Percentiles rank a stretch among this genome's conserved stretches.
Conservation (phyloP, 2,797 vertebrate species). For the Lophius americanus region DNA sequence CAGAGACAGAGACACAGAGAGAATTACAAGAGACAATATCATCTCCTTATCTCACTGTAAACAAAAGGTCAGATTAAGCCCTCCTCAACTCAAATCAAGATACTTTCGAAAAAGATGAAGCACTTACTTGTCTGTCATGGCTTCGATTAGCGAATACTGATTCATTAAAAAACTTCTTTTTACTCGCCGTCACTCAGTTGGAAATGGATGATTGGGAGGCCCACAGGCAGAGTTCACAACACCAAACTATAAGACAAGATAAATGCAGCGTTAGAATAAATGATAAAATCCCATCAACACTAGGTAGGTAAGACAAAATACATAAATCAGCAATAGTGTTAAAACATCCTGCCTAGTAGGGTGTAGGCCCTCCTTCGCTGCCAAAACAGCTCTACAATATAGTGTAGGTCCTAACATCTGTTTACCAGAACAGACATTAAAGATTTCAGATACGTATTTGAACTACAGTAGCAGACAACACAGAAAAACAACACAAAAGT, state of each 20-base stretch:
- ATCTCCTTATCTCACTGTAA: constrained; percentile 56
- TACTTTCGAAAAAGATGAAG: constrained; percentile 27
- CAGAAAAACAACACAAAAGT: too few species aligned
- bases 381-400: too few species aligned
- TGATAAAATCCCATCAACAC: too few species aligned
- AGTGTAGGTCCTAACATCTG: too few species aligned
- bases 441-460: too few species aligned
- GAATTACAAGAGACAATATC: constrained; percentile 47
- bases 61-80: constrained; percentile 41
- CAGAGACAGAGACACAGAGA: constrained; percentile 24
- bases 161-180: constrained; percentile 76
- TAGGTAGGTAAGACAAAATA: too few species aligned
- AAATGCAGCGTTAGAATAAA: neutral
- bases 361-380: too few species aligned
- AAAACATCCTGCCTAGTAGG: too few species aligned
- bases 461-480: too few species aligned
- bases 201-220: constrained; percentile 48
- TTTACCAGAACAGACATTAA: too few species aligned
- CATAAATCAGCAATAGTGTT: too few species aligned
- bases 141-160: constrained; percentile 78
- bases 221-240: constrained; percentile 22
- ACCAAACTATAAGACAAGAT: constrained; percentile 55
- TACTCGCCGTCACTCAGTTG: constrained; percentile 53
- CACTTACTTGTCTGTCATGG: constrained; percentile 87
- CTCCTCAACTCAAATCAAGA: constrained; percentile 24